Percentiles rank a stretch among this genome's conserved stretches.
phyloP scores from a whole-genome alignment of 2,113 vertebrate genomes.

The Neolamprologus modestus region DNA sequence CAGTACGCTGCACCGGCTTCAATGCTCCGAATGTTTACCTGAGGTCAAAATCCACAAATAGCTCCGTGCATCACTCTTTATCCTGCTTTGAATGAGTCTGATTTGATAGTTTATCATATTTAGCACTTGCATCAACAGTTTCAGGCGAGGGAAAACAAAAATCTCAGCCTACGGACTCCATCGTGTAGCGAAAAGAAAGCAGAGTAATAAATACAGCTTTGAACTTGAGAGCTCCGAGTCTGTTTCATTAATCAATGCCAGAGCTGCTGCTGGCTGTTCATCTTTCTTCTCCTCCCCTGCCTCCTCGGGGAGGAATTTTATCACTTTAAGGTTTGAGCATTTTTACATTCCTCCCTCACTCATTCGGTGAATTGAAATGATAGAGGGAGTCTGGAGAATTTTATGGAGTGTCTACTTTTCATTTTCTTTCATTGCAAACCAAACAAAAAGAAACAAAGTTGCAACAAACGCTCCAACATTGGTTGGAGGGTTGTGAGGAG shows the following conservation, averaged over 20 bases:
- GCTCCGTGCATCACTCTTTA: neutral
- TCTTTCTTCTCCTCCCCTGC: neutral
- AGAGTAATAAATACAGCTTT: conserved; percentile 45
- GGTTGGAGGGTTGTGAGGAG: neutral
- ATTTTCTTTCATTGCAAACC: neutral
- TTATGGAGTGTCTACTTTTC: neutral
- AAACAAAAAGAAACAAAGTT: neutral
- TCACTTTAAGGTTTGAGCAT: conserved; percentile 20
- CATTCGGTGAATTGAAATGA: neutral
- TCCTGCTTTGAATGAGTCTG: neutral
- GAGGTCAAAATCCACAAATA: conserved; percentile 26
- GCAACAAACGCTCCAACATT: rapidly evolving
- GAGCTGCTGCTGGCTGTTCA: conserved; percentile 22
- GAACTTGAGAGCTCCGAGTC: conserved; percentile 34
- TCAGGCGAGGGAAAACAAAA: neutral
- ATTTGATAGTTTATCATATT: neutral
- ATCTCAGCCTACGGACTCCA: conserved; percentile 11
- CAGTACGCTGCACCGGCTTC: neutral
- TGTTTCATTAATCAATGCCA: conserved; percentile 47
- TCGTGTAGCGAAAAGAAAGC: conserved; percentile 4
- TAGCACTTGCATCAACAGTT: neutral
- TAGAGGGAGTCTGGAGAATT: neutral
- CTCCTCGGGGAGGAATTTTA: conserved; percentile 22
- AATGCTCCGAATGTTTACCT: conserved; percentile 15
- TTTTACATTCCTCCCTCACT: conserved; percentile 13